Conservation (phyloP, 2,888 invertebrate genomes). For the Escarpia spicata region DNA sequence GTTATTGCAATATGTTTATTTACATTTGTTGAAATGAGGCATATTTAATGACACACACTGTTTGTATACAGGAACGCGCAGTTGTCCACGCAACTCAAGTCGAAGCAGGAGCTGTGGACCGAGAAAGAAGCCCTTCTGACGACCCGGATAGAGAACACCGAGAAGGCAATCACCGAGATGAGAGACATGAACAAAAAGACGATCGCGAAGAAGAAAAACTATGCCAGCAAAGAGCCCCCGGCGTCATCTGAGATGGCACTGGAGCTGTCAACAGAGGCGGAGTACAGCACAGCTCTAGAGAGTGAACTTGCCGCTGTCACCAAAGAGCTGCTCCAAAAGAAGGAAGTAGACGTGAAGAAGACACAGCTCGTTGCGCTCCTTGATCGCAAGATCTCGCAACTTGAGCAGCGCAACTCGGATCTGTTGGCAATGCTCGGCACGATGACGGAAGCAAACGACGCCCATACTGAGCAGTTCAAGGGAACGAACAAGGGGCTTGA, state of each 20-base stretch:
- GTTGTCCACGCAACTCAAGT: constrained; percentile 8
- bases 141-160: constrained; percentile 23
- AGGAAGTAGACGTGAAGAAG: constrained; percentile 29
- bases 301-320: constrained; percentile 26
- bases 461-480: constrained; percentile 38
- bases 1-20: neutral
- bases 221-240: neutral
- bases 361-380: constrained; percentile 32
- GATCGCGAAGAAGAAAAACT: neutral
- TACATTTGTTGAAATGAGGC: neutral
- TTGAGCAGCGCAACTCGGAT: constrained; percentile 34
- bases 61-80: constrained; percentile 20
- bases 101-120: constrained; percentile 27
- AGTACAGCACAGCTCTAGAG: constrained; percentile 22
- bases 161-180: neutral
- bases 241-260: constrained; percentile 2
- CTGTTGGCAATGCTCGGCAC: constrained; percentile 37
- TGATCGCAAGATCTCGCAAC: constrained; percentile 31
- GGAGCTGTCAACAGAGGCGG: constrained; percentile 24
- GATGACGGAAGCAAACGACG: constrained; percentile 38
- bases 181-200: constrained; percentile 6
- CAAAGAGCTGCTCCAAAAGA: constrained; percentile 28
- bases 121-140: constrained; percentile 22
- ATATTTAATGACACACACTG: neutral
- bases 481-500: constrained; percentile 40